Evolutionary conservation across 2,888 invertebrate species (phyloP).

Genomic region (Meganola albula): DNA sequence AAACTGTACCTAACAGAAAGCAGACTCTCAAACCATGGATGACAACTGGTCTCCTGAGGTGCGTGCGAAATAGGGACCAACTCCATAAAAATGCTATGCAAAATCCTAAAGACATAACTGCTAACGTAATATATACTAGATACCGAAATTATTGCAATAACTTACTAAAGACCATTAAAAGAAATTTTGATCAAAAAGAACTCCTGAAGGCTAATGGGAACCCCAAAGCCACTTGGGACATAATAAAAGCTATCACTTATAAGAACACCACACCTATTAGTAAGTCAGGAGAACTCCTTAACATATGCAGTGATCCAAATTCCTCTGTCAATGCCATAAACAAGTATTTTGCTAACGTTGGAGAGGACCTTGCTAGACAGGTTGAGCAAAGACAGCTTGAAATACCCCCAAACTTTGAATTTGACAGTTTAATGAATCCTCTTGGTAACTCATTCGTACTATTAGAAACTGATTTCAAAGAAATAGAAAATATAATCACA

Average conservation of each 20-base stretch:
- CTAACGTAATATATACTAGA: neutral
- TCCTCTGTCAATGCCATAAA: neutral
- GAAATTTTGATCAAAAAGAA: neutral
- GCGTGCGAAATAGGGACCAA: neutral
- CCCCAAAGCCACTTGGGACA: neutral
- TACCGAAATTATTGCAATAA: neutral
- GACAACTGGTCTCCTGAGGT: neutral
- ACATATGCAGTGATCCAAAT: neutral
- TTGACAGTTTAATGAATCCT: neutral
- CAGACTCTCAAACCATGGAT: neutral
- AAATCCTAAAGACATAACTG: neutral
- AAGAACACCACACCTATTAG: neutral
- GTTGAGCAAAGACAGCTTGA: too few relatives aligned
- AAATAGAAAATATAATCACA: too few relatives aligned
- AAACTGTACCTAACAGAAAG: neutral
- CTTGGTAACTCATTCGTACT: neutral
- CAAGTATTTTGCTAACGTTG: neutral
- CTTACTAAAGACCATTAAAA: neutral
- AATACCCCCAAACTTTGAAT: too few relatives aligned
- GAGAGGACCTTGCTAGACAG: neutral
- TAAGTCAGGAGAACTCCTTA: neutral
- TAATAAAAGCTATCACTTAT: neutral
- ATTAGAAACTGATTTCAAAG: too few relatives aligned
- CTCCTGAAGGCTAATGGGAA: neutral
- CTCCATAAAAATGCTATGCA: neutral